These are phyloP conservation scores for Sebastes alutus DNA, from an alignment of 2,797 vertebrate genomes.

Conservation along the genomic window DNA sequence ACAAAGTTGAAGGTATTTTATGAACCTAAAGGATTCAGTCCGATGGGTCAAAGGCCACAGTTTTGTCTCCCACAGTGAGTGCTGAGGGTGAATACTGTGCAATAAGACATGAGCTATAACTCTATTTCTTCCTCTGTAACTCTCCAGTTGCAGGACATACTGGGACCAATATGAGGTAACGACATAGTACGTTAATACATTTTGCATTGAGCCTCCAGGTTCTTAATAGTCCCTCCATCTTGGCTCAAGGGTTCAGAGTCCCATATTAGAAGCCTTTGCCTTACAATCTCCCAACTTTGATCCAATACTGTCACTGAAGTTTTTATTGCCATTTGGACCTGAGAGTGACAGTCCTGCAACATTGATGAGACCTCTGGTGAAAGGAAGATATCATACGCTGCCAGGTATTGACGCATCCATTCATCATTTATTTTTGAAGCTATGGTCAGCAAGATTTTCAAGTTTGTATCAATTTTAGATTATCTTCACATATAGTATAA, in stretches of 20 bases:
- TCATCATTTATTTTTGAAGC: conserved; percentile 28
- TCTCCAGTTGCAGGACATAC: conserved; percentile 43
- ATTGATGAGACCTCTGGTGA: conserved; percentile 54
- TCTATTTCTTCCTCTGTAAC: conserved; percentile 34
- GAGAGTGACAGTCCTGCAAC: conserved; percentile 57
- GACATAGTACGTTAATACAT: conserved; percentile 62
- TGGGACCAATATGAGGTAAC: conserved; percentile 51
- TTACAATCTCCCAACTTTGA: conserved; percentile 57
- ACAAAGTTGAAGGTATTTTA: no score
- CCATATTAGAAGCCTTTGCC: conserved; percentile 47
- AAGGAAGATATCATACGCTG: conserved; percentile 28
- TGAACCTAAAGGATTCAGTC: neutral
- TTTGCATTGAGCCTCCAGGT: conserved; percentile 66
- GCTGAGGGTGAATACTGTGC: conserved; percentile 30
- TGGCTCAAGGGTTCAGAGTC: conserved; percentile 42
- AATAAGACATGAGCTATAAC: conserved; percentile 59
- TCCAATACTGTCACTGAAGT: conserved; percentile 50
- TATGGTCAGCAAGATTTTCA: neutral
- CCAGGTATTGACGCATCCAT: conserved; percentile 28
- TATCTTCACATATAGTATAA: neutral
- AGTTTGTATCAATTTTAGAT: conserved; percentile 13
- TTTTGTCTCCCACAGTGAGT: conserved; percentile 41
- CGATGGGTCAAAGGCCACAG: conserved; percentile 43
- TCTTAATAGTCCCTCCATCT: conserved; percentile 49
- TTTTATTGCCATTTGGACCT: conserved; percentile 62